phyloP scores from a whole-genome alignment of 2,797 vertebrate genomes.

The Xenentodon cancila region DNA sequence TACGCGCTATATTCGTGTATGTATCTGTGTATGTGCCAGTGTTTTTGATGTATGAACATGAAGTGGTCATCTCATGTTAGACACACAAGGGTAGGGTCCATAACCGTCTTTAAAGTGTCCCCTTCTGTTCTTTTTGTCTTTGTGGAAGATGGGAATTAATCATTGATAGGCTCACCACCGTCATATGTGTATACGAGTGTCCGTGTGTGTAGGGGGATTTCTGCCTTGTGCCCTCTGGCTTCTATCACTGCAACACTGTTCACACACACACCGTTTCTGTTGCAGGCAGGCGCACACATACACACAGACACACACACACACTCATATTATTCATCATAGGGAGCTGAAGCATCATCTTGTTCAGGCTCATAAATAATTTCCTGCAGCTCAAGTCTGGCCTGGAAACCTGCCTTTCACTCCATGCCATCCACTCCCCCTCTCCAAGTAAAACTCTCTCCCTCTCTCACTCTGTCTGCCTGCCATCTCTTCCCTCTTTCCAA shows the following conservation, averaged over 20 bases:
- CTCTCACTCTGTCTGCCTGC: slow-evolving; percentile 55
- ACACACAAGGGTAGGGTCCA: slow-evolving; percentile 55
- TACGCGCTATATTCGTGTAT: too few species aligned
- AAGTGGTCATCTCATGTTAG: slow-evolving; percentile 55
- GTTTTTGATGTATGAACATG: not conserved
- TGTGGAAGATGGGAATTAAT: slow-evolving; percentile 73
- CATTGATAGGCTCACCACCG: slow-evolving; percentile 63
- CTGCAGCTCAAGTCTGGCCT: slow-evolving; percentile 82
- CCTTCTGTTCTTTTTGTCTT: slow-evolving; percentile 64
- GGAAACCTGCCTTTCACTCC: slow-evolving; percentile 81
- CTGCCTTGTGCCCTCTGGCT: slow-evolving; percentile 70
- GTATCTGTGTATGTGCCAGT: too few species aligned
- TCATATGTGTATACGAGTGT: slow-evolving; percentile 32
- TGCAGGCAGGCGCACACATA: slow-evolving; percentile 5
- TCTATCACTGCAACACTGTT: slow-evolving; percentile 67
- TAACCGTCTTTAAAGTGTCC: slow-evolving; percentile 50
- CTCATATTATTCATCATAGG: slow-evolving; percentile 71
- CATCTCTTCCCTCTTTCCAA: slow-evolving; percentile 55
- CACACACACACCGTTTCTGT: slow-evolving; percentile 50
- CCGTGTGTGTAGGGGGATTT: slow-evolving; percentile 50
- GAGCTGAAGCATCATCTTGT: slow-evolving; percentile 77
- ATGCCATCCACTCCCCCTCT: slow-evolving; percentile 66
- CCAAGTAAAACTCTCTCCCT: slow-evolving; percentile 63
- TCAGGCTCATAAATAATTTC: slow-evolving; percentile 82
- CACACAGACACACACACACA: slow-evolving; percentile 30